phyloP scores from a whole-genome alignment of 2,888 invertebrate genomes.

The Aleiodes alternator region DNA sequence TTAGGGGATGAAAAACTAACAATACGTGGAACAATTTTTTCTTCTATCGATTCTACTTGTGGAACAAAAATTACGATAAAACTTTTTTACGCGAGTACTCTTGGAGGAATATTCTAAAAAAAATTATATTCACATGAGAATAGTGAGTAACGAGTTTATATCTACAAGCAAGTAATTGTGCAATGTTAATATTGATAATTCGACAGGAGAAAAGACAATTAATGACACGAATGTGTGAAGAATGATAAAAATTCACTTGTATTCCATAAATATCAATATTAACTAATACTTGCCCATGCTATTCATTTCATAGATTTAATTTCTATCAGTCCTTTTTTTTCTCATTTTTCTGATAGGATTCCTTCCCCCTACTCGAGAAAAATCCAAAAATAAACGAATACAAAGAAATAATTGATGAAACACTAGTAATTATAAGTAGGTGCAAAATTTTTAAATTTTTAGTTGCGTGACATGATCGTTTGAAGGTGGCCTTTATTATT shows the following conservation, averaged over 20 bases:
- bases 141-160: constrained; percentile 8
- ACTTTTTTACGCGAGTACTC: background rate
- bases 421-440: background rate
- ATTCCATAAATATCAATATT: constrained; percentile 6
- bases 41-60: too few relatives aligned
- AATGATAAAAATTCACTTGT: background rate
- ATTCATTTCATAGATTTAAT: too few relatives aligned
- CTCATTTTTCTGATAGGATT: too few relatives aligned
- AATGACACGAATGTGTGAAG: constrained; percentile 10
- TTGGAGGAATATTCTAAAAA: background rate
- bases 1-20: too few relatives aligned
- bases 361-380: background rate
- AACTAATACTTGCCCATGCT: too few relatives aligned
- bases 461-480: constrained; percentile 29
- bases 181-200: constrained; percentile 24
- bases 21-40: too few relatives aligned
- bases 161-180: constrained; percentile 4
- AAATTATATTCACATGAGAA: background rate
- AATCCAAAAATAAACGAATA: background rate
- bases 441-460: background rate
- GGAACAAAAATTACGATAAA: background rate
- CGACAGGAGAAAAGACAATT: background rate
- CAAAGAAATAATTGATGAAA: constrained; percentile 9
- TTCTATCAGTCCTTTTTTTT: too few relatives aligned
- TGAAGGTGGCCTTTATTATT: constrained; percentile 8